A percentile compares a stretch with the other conserved stretches of the same genome.
These are phyloP conservation scores for sheep (Ovis aries) DNA, from an alignment of 2,113 vertebrate genomes.

Conservation along the genomic window DNA sequence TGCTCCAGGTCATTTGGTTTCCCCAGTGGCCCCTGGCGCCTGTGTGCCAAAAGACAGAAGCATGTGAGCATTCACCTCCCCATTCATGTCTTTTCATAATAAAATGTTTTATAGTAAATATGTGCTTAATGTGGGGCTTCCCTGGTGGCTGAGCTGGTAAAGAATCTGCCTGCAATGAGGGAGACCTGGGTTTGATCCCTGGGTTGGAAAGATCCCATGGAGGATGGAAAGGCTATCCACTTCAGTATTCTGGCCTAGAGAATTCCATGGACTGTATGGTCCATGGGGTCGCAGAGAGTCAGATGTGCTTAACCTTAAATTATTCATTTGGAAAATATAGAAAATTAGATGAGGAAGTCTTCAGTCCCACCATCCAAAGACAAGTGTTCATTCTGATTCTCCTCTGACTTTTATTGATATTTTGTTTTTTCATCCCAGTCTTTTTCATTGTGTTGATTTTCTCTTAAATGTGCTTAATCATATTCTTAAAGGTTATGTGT, in stretches of 20 bases:
- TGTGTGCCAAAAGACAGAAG: not conserved
- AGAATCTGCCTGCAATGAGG: not conserved
- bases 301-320: not conserved
- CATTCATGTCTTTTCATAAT: not conserved
- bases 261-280: not conserved
- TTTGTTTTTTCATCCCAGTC: not conserved
- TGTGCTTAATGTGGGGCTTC: not conserved
- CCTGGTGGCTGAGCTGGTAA: not conserved
- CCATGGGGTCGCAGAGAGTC: not conserved
- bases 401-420: not conserved
- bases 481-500: not conserved
- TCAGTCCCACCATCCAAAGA: not conserved
- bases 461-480: not conserved
- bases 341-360: not conserved
- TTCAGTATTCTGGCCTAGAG: not conserved
- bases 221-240: not conserved
- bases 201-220: not conserved
- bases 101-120: not conserved
- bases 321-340: not conserved
- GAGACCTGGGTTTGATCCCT: not conserved
- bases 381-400: not conserved
- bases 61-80: not conserved
- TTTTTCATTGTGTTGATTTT: not conserved
- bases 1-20: not conserved
- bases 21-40: not conserved